These are phyloP conservation scores for Mercenaria mercenaria DNA, from an alignment of 1,140 invertebrate species.

Conservation along the genomic window DNA sequence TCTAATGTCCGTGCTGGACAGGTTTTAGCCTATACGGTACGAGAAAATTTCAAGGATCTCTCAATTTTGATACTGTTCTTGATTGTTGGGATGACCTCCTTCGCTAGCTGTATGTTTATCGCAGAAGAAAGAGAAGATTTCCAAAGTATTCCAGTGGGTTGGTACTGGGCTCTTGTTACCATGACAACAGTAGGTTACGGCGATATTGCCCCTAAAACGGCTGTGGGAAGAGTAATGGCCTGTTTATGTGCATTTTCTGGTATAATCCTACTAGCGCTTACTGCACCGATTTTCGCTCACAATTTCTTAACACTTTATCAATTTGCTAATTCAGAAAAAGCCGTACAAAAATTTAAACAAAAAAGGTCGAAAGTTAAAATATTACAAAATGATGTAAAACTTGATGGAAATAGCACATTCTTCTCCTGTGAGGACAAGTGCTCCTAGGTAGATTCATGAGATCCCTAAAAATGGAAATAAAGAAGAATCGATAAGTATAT, in stretches of 20 bases:
- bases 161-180: slow-evolving; percentile 93
- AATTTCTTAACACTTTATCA: not conserved
- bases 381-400: too few species aligned
- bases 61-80: slow-evolving; percentile 40
- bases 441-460: too few species aligned
- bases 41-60: not conserved
- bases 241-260: slow-evolving; percentile 97
- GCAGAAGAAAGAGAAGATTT: slow-evolving; percentile 10
- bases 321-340: too few species aligned
- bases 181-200: slow-evolving; percentile 99
- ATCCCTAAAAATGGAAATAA: too few species aligned
- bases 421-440: too few species aligned
- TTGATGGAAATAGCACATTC: too few species aligned
- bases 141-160: slow-evolving; percentile 36
- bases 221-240: slow-evolving; percentile 95
- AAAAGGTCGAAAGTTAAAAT: too few species aligned
- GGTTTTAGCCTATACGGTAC: slow-evolving; percentile 27
- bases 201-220: slow-evolving; percentile 71
- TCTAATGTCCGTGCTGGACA: slow-evolving; percentile 17
- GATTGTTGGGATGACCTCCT: not conserved
- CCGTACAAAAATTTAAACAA: too few species aligned
- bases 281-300: slow-evolving; percentile 98
- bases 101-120: slow-evolving; percentile 40
- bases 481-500: too few species aligned
- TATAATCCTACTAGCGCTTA: slow-evolving; percentile 97